Evolutionary conservation across 1,140 invertebrate species (phyloP).

Genomic region (Panagrolaimus sp.): DNA sequence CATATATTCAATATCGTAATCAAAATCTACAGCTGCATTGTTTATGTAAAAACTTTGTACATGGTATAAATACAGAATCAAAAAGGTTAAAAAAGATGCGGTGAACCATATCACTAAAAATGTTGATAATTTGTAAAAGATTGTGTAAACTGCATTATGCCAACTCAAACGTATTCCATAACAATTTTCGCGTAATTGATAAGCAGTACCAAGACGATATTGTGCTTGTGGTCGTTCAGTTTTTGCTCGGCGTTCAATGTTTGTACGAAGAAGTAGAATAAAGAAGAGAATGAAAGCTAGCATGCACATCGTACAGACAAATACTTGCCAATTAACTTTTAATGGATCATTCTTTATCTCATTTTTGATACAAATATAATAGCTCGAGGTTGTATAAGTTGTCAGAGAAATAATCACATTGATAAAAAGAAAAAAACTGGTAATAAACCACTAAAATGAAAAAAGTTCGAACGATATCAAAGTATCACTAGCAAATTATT

Average conservation of each 20-base stretch:
- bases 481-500: no score
- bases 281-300: neutral
- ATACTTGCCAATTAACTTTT: neutral
- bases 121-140: no score
- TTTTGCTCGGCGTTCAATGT: neutral
- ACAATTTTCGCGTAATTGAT: constrained; percentile 4
- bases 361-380: neutral
- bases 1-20: no score
- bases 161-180: no score
- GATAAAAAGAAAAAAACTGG: neutral
- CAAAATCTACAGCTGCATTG: no score
- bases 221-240: neutral
- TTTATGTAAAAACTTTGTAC: no score
- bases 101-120: no score
- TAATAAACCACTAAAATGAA: neutral
- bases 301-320: constrained; percentile 2
- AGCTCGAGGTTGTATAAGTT: neutral
- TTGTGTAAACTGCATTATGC: no score
- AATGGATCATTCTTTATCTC: neutral
- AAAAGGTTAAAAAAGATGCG: no score
- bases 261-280: neutral
- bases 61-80: no score
- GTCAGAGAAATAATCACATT: neutral
- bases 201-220: neutral
- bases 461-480: no score